These are phyloP conservation scores for Neogobius melanostomus DNA, from an alignment of 2,113 vertebrate genomes.

Conservation along the genomic window DNA sequence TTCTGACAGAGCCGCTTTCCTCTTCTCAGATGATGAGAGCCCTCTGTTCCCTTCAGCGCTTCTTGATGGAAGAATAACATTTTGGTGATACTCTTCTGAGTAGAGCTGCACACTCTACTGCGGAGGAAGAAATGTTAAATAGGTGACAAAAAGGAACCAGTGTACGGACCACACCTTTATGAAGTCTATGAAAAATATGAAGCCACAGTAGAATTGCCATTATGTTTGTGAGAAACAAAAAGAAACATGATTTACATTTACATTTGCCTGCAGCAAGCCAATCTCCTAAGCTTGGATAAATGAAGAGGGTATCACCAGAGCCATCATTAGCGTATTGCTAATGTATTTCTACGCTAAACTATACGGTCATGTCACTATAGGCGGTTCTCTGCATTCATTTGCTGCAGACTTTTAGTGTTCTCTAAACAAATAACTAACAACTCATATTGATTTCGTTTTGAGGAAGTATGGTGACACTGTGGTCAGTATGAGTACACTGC, in stretches of 20 bases:
- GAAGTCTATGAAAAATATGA: no score
- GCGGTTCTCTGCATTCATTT: conserved; percentile 41
- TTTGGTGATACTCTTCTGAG: conserved; percentile 76
- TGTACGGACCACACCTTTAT: not conserved
- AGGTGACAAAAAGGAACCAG: conserved; percentile 76
- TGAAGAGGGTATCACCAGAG: no score
- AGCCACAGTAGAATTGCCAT: no score
- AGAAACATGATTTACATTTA: no score
- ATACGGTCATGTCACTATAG: no score
- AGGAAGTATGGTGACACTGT: not conserved
- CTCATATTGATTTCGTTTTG: not conserved
- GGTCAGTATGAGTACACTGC: not conserved
- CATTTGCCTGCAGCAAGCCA: no score
- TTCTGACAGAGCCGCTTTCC: conserved; percentile 56
- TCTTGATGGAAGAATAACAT: conserved; percentile 79
- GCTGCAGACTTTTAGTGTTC: not conserved
- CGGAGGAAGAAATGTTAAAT: conserved; percentile 79
- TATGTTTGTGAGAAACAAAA: no score
- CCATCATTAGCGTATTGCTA: no score
- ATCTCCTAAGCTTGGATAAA: no score
- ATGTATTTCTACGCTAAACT: no score
- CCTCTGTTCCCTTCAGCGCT: conserved; percentile 78
- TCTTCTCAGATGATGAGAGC: conserved; percentile 66
- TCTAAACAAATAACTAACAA: not conserved
- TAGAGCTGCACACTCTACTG: conserved; percentile 75